phyloP scores from a whole-genome alignment of 2,113 vertebrate genomes.

The Hydrolagus affinis region DNA sequence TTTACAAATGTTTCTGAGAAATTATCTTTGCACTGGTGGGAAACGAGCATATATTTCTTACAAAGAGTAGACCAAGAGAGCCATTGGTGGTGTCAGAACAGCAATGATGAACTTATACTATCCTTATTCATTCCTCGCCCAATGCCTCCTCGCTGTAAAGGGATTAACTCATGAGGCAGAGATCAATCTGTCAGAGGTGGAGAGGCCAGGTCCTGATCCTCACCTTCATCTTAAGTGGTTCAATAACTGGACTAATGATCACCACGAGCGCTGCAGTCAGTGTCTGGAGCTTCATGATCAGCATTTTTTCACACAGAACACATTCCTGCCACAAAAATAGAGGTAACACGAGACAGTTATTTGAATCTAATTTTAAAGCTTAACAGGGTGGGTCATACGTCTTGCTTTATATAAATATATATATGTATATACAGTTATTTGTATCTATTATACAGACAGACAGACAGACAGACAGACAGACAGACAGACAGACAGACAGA shows the following conservation, averaged over 20 bases:
- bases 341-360: conserved; percentile 1
- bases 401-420: conserved; percentile 16
- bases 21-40: too few relatives aligned
- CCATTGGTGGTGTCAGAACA: neutral
- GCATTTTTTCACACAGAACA: neutral
- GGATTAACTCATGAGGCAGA: neutral
- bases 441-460: too few relatives aligned
- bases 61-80: neutral
- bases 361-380: conserved; percentile 22
- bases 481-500: too few relatives aligned
- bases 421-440: too few relatives aligned
- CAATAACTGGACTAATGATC: neutral
- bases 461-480: too few relatives aligned
- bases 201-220: neutral
- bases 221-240: too few relatives aligned
- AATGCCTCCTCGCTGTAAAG: neutral
- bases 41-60: neutral
- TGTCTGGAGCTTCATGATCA: neutral
- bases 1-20: neutral
- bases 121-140: neutral
- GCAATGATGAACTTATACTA: neutral
- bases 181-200: neutral
- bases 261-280: too few relatives aligned
- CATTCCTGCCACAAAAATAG: neutral
- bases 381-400: neutral